These are phyloP conservation scores for Tinea trinotella DNA, from an alignment of 2,888 invertebrate species.

Conservation along the genomic window DNA sequence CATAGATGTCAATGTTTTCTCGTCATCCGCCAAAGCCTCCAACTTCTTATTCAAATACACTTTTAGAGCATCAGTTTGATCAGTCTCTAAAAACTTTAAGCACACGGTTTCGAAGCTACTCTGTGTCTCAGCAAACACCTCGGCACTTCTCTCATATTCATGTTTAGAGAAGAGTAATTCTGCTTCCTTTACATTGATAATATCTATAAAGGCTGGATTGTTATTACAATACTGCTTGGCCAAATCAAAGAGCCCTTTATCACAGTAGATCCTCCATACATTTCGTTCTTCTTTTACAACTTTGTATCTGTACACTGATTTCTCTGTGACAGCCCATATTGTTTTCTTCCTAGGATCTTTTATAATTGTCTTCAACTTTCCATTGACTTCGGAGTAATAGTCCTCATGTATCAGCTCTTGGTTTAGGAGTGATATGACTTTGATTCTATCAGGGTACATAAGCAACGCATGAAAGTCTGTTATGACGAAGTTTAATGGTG, in stretches of 20 bases:
- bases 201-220: constrained; percentile 86
- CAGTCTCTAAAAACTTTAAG: constrained; percentile 87
- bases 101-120: constrained; percentile 96
- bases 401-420: constrained; percentile 91
- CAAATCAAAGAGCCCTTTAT: constrained; percentile 86
- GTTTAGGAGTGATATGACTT: constrained; percentile 88
- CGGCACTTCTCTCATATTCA: constrained; percentile 87
- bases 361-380: constrained; percentile 83
- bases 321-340: constrained; percentile 91
- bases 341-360: constrained; percentile 84
- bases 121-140: constrained; percentile 90
- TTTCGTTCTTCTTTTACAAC: constrained; percentile 87
- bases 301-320: constrained; percentile 88
- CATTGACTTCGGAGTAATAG: constrained; percentile 83
- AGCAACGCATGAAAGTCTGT: constrained; percentile 93
- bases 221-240: constrained; percentile 89
- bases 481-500: constrained; percentile 83
- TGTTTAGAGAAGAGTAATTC: constrained; percentile 85
- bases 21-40: constrained; percentile 77
- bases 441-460: constrained; percentile 86
- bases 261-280: constrained; percentile 91
- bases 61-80: constrained; percentile 89
- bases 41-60: constrained; percentile 89
- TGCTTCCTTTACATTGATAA: constrained; percentile 90
- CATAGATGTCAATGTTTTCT: constrained; percentile 92